These are phyloP conservation scores for Glossophaga mutica DNA, from an alignment of 2,797 vertebrate genomes.

Conservation along the genomic window DNA sequence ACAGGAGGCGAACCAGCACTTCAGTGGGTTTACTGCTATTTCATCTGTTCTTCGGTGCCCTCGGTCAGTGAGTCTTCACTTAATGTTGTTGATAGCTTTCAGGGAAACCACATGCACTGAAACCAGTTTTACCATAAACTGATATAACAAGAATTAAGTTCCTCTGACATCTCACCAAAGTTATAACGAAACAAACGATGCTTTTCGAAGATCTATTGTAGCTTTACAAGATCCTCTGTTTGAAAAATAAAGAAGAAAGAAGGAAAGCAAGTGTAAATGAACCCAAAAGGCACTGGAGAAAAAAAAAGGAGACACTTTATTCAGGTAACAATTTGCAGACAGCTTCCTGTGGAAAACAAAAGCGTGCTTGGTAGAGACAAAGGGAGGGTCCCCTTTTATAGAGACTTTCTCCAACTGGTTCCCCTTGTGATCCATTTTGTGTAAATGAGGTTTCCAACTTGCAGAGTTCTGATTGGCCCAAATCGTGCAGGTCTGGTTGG, in stretches of 20 bases:
- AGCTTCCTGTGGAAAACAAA: neutral
- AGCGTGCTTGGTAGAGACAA: neutral
- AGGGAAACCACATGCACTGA: neutral
- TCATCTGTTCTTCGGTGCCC: neutral
- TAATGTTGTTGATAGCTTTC: neutral
- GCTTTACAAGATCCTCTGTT: neutral
- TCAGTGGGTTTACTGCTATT: neutral
- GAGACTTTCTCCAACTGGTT: neutral
- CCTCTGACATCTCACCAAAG: neutral
- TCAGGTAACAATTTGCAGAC: neutral
- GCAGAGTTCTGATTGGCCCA: neutral
- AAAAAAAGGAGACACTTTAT: neutral
- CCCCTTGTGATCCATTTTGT: neutral
- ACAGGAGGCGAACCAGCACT: neutral
- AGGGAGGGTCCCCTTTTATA: neutral
- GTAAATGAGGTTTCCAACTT: neutral
- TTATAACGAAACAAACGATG: neutral
- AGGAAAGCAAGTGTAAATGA: neutral
- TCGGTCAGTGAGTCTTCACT: neutral
- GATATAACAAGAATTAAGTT: neutral
- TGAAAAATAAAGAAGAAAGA: neutral
- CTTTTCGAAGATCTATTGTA: neutral
- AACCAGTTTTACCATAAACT: neutral
- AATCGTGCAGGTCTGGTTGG: neutral
- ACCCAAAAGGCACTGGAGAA: neutral